Evolutionary conservation across 2,797 vertebrate genomes (phyloP), one percentile per base, ranked within the genome.

Genomic region (Pagetopsis macropterus): DNA sequence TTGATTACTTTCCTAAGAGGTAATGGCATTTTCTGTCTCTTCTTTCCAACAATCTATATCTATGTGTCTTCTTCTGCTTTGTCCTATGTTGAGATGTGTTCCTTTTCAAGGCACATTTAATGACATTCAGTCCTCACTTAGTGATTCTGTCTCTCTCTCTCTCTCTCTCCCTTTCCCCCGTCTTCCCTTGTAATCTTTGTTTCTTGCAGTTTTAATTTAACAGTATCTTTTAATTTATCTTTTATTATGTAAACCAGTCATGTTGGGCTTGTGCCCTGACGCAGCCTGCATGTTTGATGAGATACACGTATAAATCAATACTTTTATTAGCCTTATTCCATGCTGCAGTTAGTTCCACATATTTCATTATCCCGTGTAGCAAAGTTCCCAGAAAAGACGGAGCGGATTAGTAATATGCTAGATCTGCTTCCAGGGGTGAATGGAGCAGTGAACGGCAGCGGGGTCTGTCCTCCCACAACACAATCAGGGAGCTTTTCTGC

Each of bases 381-480:
- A 61, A 72, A 82, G 59, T 82, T 86, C 70, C 70, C 62, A 41
- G 76, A 62, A 44, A 63, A 78, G 72, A 87, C 81, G 33, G 68
- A 76, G 62, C 69, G 49, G 77, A 84, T 82, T 63, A 55, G 69
- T 86, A 43, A 82, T 60, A 58, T 50, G 31, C 33, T 33, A 57
- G 19, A 77, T 78, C 63, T 76, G 62, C 60, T 81, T 72, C 15
- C 74, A 99, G 98, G 97, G 88, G 74, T 98, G 77, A 99, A 98
- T 57, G 97, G 98, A 75, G 96, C 97, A 31, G 84, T 99, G 84
- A 99, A 99, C 74, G 98, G 98, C 83, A 96, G 87, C 55, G 94
- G 93, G 46, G 90, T 94, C 66, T 94, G 95, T 79, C 92, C 95
- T 63, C 91, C 94, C 17, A 93, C 94, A 62, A 94, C 96, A 72